Evolutionary conservation across 2,797 vertebrate genomes (phyloP).

Genomic region (Poecilia gillii): DNA sequence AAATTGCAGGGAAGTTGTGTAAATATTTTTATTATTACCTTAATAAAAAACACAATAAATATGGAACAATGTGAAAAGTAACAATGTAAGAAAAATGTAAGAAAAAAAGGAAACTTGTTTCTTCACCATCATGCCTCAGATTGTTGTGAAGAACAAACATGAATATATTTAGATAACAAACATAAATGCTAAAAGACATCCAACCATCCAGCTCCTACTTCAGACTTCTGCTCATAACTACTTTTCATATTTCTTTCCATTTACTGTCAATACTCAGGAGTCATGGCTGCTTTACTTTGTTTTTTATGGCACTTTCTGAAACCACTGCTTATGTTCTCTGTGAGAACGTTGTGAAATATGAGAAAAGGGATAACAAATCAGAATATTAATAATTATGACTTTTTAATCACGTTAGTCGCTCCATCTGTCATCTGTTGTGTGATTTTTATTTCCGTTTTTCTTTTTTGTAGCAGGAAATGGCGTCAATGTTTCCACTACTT

Average conservation of each 20-base stretch:
- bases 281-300: not conserved
- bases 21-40: not conserved
- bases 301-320: not conserved
- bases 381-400: slow-evolving; percentile 2
- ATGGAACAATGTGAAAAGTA: not conserved
- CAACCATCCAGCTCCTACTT: not conserved
- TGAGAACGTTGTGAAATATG: not conserved
- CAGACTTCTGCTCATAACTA: not conserved
- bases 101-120: not conserved
- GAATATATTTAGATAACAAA: not conserved
- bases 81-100: not conserved
- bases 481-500: slow-evolving; percentile 25
- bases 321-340: not conserved
- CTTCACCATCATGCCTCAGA: not conserved
- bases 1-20: not conserved
- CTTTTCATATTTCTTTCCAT: not conserved
- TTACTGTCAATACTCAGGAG: not conserved
- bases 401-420: slow-evolving; percentile 6
- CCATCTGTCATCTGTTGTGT: slow-evolving; percentile 2
- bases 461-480: slow-evolving; percentile 4
- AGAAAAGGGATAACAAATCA: not conserved
- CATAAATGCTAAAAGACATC: not conserved
- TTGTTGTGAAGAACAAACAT: not conserved
- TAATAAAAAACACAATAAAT: not conserved
- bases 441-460: slow-evolving; percentile 1